Evolutionary conservation across 1,140 invertebrate species (phyloP), one percentile per base, ranked within the genome.

Genomic region (Heliothis virescens): DNA sequence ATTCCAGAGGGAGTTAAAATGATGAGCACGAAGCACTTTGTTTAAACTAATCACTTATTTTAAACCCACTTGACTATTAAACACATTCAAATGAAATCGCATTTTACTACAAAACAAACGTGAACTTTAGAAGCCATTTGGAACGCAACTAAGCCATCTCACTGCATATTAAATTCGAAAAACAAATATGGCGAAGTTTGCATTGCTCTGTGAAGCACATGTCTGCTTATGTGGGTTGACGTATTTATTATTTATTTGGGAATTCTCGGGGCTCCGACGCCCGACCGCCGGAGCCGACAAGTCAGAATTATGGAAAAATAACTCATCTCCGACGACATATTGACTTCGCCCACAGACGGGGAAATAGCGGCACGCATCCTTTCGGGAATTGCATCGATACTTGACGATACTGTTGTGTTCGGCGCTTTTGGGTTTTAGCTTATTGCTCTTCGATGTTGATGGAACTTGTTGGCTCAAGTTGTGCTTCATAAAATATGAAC

Each of bases 211-310:
- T 82, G 60, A 57, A 34, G 53, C 80, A 82, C 79, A 83, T 79
- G 86, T 87, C 85, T 87, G 80, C 78, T 78, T 52, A 79, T 83
- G 69, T 72, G 79, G 75, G 81, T 82, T 88, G 91, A 92, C 86
- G 86, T 93, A 93, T 94, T 92, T 94, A 94, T 94, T 93, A 94
- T 94, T 92, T 94, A 94, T 94, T 94, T 93, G 92, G 92, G 90
- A 94, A 92, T 91, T 88, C 90, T 82, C 85, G 72, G 62, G 84
- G 86, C 86, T 75, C 86, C 86, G 85, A 79, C 84, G 82, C 83
- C 47, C 79, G 81, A 55, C 82, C 74, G 81, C 62, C 85, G 80
- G 34, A 53, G 67, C 80, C 80, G 79, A 62, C 67, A 65, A 75
- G 57, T 74, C 83, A 86, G 89, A 92, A 92, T 92, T 92, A 93